Evolutionary conservation across 2,888 invertebrate species (phyloP).

Genomic region (Xanthia togata): DNA sequence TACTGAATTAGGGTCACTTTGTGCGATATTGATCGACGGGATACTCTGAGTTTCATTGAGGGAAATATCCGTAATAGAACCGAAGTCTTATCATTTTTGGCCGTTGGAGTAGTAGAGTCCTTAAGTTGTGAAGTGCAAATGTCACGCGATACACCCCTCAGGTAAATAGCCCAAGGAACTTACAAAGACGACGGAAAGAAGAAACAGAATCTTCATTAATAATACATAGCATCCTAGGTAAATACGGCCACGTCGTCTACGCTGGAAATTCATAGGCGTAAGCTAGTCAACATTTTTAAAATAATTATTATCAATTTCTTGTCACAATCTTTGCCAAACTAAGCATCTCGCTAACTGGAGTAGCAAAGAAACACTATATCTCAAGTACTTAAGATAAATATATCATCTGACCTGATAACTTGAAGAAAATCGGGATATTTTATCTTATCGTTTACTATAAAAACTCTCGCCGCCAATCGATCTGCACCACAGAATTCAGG

Average conservation of each 20-base stretch:
- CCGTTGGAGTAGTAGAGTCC: no score
- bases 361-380: constrained; percentile 30
- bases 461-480: constrained; percentile 40
- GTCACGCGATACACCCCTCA: background rate
- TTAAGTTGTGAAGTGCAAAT: background rate
- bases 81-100: no score
- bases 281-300: background rate
- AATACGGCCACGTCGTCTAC: no score
- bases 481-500: constrained; percentile 61
- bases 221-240: background rate
- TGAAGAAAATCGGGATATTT: constrained; percentile 51
- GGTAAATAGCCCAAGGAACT: background rate
- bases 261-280: background rate
- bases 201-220: background rate
- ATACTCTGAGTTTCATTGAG: background rate
- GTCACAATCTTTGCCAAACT: background rate
- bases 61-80: no score
- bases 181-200: background rate
- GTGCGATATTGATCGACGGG: no score
- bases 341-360: background rate
- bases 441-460: constrained; percentile 68
- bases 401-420: constrained; percentile 46
- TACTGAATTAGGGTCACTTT: background rate
- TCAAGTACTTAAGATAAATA: constrained; percentile 36
- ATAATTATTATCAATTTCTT: background rate